These are phyloP conservation scores for Odontothrips loti DNA, from an alignment of 2,888 invertebrate species.

Conservation along the genomic window DNA sequence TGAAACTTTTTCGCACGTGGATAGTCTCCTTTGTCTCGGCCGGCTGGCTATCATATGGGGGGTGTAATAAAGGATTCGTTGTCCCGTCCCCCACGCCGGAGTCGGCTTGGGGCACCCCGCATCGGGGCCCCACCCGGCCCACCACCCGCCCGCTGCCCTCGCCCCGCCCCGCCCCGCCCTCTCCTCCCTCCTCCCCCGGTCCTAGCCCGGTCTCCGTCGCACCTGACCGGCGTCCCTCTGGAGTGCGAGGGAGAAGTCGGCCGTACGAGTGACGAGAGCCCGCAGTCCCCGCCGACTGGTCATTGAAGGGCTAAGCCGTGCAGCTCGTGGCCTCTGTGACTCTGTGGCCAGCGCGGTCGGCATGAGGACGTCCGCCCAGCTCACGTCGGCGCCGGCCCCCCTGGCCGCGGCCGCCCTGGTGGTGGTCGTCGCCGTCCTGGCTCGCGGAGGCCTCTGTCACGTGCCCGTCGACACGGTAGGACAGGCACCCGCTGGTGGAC, in stretches of 20 bases:
- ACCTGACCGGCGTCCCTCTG: background rate
- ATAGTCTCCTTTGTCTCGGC: too few relatives aligned
- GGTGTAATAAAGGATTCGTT: slow-evolving; percentile 16
- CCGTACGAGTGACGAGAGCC: too few relatives aligned
- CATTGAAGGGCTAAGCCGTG: too few relatives aligned
- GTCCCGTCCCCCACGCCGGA: background rate
- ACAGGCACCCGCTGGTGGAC: background rate
- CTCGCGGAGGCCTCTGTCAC: background rate
- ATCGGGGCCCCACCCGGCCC: background rate
- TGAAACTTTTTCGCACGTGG: too few relatives aligned
- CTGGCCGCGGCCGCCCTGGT: background rate
- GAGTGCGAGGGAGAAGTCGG: too few relatives aligned
- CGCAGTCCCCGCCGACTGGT: too few relatives aligned
- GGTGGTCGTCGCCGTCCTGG: background rate
- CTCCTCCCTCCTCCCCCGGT: background rate
- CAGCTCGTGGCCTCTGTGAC: background rate
- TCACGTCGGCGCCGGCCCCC: background rate
- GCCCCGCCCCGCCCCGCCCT: background rate
- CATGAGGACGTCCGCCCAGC: background rate
- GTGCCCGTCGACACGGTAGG: background rate
- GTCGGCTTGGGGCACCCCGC: background rate
- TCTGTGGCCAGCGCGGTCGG: background rate
- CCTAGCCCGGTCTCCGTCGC: background rate
- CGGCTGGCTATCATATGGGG: background rate
- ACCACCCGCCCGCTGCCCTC: background rate